These are phyloP conservation scores for Macrobrachium nipponense DNA, from an alignment of 1,140 invertebrate species.

Conservation along the genomic window DNA sequence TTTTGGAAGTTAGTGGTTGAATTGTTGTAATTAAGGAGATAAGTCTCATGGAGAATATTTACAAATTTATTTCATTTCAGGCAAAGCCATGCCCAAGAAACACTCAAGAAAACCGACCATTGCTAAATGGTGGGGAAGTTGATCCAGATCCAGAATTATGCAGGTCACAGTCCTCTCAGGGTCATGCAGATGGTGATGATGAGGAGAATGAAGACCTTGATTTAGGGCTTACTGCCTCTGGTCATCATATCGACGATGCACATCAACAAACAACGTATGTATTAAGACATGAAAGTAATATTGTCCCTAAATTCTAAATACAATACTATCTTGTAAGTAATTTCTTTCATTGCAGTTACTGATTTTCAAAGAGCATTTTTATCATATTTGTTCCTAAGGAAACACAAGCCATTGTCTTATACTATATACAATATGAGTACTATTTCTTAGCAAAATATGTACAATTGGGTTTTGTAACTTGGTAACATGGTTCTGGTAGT, in stretches of 20 bases:
- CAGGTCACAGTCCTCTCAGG: slow-evolving; percentile 2
- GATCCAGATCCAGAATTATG: slow-evolving; percentile 20
- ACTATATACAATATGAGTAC: no score
- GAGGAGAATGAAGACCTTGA: slow-evolving; percentile 25
- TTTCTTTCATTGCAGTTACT: background rate
- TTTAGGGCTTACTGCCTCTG: slow-evolving; percentile 55
- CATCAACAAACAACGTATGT: slow-evolving; percentile 58
- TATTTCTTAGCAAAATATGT: no score
- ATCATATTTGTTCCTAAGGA: no score
- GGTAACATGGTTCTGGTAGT: no score
- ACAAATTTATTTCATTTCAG: background rate
- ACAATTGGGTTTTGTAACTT: no score
- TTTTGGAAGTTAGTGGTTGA: no score
- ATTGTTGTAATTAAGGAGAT: background rate
- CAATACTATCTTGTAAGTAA: no score
- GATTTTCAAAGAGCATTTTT: background rate
- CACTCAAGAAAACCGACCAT: slow-evolving; percentile 32
- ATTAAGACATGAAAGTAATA: background rate
- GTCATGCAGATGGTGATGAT: background rate
- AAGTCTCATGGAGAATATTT: background rate
- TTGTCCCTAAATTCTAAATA: background rate
- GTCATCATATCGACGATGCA: slow-evolving; percentile 55
- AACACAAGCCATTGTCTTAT: no score
- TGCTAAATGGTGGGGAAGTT: slow-evolving; percentile 18
- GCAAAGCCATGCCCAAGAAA: slow-evolving; percentile 26